Evolutionary conservation across 2,797 vertebrate species (phyloP), one percentile per base, ranked within the genome.

Genomic region (Psittacula echo): DNA sequence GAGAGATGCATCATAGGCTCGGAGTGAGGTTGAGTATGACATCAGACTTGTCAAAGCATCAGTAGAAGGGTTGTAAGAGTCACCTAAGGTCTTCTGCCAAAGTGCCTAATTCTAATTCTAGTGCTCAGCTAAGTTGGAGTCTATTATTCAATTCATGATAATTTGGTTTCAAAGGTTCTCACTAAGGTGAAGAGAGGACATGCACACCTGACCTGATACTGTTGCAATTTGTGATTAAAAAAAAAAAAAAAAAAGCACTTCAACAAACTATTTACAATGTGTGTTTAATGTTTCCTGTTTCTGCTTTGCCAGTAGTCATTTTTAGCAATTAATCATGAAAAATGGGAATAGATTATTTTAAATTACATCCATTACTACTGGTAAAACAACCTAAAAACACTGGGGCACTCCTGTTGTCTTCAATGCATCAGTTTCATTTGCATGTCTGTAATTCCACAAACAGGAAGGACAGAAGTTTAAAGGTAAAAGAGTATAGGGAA

Each of bases 61-160:
- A 74, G 41, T n/a, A 27, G 51, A 85, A 85, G 11, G 60, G 68
- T 87, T 37, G 56, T 23, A 68, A 71, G 14, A 61, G 45, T 29
- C 32, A 67, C 11, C 41, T 74, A 70, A 78, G 34, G 48, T 87
- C 58, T 68, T 73, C 51, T 9, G 6, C n/a, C 53, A 50, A 88
- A 84, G 48, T 56, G 41, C 27, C 51, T 61, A 85, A 89, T 90
- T 89, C 58, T 89, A 95, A 85, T 94, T 84, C 81, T 42, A 81
- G 58, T 61, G 54, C 47, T 89, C 5, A 7, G 26, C 29, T 39
- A 72, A 72, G 32, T 32, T 13, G 4, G 37, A 84, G 21, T 86
- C 56, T 72, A 48, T 89, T 78, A 75, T 84, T 86, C 66, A 26
- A 47, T 89, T 89, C 87, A 86, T 44, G 17, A 75, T 53, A 61